A percentile compares a stretch with the other conserved stretches of the same genome.
Evolutionary conservation across 1,140 invertebrate genomes (phyloP).

Genomic region (Druon quercuslanigerum): DNA sequence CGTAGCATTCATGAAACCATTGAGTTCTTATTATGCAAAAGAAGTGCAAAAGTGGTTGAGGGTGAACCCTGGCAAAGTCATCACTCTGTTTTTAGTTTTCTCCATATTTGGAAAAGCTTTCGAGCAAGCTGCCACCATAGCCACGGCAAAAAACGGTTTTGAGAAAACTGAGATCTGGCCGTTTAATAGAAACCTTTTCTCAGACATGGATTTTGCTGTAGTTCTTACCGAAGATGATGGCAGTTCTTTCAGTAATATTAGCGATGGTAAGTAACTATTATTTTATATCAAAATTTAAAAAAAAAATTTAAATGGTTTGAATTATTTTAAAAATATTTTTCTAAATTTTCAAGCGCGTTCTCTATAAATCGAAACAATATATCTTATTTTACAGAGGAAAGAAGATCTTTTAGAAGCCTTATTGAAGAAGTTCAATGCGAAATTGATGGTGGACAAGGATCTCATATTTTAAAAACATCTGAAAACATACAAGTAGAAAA

Average conservation of each 20-base stretch:
- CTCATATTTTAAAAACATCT: background rate
- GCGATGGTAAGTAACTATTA: background rate
- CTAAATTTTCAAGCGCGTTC: background rate
- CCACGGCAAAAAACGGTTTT: conserved; percentile 54
- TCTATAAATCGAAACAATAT: too few relatives aligned
- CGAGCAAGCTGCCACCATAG: too few relatives aligned
- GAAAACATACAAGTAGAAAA: background rate
- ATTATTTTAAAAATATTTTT: background rate
- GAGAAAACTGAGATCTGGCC: conserved; percentile 57
- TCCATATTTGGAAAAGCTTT: too few relatives aligned
- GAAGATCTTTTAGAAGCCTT: too few relatives aligned
- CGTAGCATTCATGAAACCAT: too few relatives aligned
- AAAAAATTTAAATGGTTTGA: background rate
- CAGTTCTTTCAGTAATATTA: background rate
- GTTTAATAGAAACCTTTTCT: background rate
- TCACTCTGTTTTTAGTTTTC: too few relatives aligned
- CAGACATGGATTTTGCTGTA: background rate
- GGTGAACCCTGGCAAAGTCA: too few relatives aligned
- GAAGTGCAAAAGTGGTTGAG: too few relatives aligned
- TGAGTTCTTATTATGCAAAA: too few relatives aligned
- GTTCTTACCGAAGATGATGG: background rate
- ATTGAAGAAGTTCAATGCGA: background rate
- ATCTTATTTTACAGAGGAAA: too few relatives aligned
- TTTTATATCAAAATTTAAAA: background rate
- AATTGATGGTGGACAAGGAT: background rate